phyloP scores from a whole-genome alignment of 2,113 vertebrate genomes.

The Varanus komodoensis region DNA sequence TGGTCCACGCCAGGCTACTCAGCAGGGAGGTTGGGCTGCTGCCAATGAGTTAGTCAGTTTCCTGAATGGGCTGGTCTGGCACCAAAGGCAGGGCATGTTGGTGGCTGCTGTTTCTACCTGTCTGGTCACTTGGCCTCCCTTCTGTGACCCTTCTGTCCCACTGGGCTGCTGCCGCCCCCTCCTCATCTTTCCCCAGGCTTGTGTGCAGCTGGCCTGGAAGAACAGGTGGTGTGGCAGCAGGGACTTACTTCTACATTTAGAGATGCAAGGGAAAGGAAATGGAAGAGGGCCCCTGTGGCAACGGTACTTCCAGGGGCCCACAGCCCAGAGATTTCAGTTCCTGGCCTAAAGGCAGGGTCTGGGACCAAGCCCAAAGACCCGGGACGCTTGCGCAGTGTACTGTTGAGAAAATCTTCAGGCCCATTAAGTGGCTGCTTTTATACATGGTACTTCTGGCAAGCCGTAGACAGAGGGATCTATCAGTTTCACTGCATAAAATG shows the following conservation, averaged over 20 bases:
- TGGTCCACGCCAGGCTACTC: background rate
- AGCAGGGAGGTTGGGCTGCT: background rate
- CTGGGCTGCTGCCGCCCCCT: no score
- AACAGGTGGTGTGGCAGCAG: background rate
- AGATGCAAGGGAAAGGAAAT: background rate
- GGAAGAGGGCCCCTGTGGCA: no score
- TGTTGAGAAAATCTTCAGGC: background rate
- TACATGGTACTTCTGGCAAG: background rate
- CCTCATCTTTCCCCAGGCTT: background rate
- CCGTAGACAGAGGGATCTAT: background rate
- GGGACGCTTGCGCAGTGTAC: background rate
- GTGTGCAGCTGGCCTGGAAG: background rate
- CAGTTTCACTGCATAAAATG: background rate
- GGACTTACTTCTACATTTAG: background rate
- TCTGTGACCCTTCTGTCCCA: background rate
- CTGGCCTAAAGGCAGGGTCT: background rate
- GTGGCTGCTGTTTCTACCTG: background rate
- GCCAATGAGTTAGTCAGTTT: background rate
- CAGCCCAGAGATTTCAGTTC: background rate
- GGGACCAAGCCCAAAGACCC: background rate
- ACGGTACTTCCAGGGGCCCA: background rate
- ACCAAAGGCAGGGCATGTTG: background rate
- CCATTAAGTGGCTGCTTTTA: no score
- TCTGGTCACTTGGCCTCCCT: background rate
- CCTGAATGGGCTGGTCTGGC: background rate